Base-by-base conservation (phyloP, 2,888 invertebrate species). In the Cheilosia vernalis region DNA sequence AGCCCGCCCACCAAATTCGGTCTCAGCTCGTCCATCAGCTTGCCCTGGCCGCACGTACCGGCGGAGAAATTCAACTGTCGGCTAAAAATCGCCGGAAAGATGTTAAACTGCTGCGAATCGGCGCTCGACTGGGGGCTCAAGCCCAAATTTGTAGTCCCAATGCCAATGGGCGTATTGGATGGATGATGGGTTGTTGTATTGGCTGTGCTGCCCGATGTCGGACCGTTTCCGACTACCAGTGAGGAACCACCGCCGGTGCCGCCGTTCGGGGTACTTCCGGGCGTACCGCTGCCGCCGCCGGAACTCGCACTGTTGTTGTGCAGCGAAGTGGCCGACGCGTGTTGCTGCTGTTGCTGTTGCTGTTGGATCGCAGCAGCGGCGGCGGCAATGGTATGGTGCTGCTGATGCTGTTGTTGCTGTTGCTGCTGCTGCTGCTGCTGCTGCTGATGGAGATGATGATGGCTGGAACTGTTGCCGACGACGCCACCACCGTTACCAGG, bases 21-120 rank as follows among this genome's bases (percentile, higher is more conserved):
- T 91, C 97, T 93, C 88, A 97, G 93, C 90, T 97, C 97, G 91
- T 97, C 97, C 97, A 97, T 97, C 91, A 97, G 95, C 91, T 96
- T 96, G 88, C 95, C 95, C 90, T 96, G 95, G 33, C 95, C 95
- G 90, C 95, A 95, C 79, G 94, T 94, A 80, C 95, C 94, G 47
- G 89, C 89, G 63, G 95, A 95, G 92, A 97, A 97, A 92, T 97
- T 97, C 89, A 97, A 94, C 93, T 97, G 97, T 87, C 97, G 94
- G 93, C 97, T 97, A 92, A 97, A 97, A 91, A 97, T 97, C 84
- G 97, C 97, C 89, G 97, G 97, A 93, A 97, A 97, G 90, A 97
- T 97, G 93, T 97, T 97, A 93, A 97, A 97, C 93, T 97, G 97
- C 91, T 96, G 96, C 87, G 92, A 92, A 87, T 92, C 92, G 64